Evolutionary conservation across 92 coral and sea anemone genomes (phyloP), one percentile per base, ranked within the genome.

Genomic region (Micromussa lordhowensis): DNA sequence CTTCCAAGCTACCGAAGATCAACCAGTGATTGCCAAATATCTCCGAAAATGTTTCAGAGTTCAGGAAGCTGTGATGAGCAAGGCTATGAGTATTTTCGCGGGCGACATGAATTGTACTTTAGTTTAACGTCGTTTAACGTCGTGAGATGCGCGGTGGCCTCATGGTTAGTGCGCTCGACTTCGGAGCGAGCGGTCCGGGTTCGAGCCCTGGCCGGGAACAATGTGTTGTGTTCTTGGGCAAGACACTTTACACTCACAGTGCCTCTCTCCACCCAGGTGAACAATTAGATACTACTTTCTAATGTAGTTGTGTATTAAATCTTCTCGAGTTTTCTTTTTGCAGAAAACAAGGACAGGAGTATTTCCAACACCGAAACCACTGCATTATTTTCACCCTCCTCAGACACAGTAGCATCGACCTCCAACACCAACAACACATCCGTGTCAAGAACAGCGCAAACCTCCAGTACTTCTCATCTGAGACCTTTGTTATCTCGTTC

Each of bases 401-500:
- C 68, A 35, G 84, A 80, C 32, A 58, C 90, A 16, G 75, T 78
- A 34, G 64, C 81, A 44, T 90, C 95, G 8, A 74, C 79, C n/a
- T 85, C 79, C 48, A 40, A 4, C 48, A 35, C 88, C 17, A 38
- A 61, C 29, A 75, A 75, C 81, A 7, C 38, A 32, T 30, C 88
- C 11, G 61, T 36, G 31, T 77, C 77, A 26, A 77, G 49, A 77
- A 31, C 89, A 19, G 19, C 81, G 0, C 82, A 77, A 54, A 84
- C 86, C 54, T 26, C 77, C 11, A 80, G 18, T 0, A 70, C 40
- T 22, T 21, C 40, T 53, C 54, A 40, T 55, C 32, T 34, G 11
- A 48, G 88, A 57, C 68, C 80, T 30, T 44, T 89, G 51, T 28
- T 89, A 26, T 74, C 51, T 44, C 89, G 88, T n/a, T 79, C 94